Conservation (phyloP, 2,888 invertebrate species). For the Drosophila mayaguana region DNA sequence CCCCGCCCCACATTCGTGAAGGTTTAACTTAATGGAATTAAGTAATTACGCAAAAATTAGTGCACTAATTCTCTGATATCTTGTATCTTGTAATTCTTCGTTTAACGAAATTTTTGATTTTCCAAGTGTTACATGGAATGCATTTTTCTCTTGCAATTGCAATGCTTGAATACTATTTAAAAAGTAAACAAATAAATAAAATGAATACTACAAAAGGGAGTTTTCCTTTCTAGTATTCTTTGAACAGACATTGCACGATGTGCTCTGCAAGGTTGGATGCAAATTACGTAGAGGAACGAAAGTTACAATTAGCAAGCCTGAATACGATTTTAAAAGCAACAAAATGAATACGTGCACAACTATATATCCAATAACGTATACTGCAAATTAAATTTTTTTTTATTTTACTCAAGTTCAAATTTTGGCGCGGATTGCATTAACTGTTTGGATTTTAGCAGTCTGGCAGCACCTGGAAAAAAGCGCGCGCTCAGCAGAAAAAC, state of each 20-base stretch:
- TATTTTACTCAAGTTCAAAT: background rate
- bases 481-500: slow-evolving; percentile 68
- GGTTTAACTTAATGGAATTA: slow-evolving; percentile 46
- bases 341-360: too few relatives aligned
- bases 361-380: background rate
- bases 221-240: too few relatives aligned
- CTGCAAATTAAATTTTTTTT: too few relatives aligned
- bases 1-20: slow-evolving; percentile 18
- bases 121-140: slow-evolving; percentile 46
- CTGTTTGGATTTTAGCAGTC: background rate
- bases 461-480: slow-evolving; percentile 48
- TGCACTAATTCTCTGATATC: slow-evolving; percentile 33
- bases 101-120: slow-evolving; percentile 54
- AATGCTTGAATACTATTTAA: slow-evolving; percentile 64
- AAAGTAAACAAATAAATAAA: slow-evolving; percentile 48
- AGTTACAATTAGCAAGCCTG: too few relatives aligned
- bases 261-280: background rate
- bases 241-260: background rate
- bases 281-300: too few relatives aligned
- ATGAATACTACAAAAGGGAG: slow-evolving; percentile 24
- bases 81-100: slow-evolving; percentile 58
- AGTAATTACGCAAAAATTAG: slow-evolving; percentile 27
- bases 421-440: background rate
- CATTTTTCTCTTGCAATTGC: slow-evolving; percentile 62
- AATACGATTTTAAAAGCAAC: too few relatives aligned